A percentile compares a stretch with the other conserved stretches of the same genome.
Conservation (phyloP, 2,888 invertebrate genomes). For the Leptarthrus brevirostris region DNA sequence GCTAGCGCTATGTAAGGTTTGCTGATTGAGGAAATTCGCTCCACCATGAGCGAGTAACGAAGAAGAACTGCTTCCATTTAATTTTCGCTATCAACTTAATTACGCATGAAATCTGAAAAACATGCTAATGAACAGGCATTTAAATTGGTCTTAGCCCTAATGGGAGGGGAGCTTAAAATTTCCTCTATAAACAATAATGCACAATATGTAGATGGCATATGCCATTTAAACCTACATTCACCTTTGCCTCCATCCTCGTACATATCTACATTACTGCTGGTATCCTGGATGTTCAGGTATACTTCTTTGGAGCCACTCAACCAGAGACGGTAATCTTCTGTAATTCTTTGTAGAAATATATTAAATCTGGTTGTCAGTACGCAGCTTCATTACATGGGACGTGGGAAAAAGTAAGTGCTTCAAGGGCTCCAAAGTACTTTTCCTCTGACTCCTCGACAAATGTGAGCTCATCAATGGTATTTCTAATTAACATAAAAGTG, state of each 20-base stretch:
- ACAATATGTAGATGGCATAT: constrained; percentile 11
- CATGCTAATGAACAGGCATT: constrained; percentile 36
- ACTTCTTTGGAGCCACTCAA: background rate
- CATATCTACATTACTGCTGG: no score
- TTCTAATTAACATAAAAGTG: constrained; percentile 25
- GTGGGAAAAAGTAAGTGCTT: background rate
- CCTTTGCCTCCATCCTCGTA: background rate
- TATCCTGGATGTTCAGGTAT: background rate
- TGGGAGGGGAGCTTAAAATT: background rate
- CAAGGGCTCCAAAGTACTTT: no score
- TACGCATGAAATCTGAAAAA: constrained; percentile 34
- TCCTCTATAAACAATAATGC: constrained; percentile 8
- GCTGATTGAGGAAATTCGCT: constrained; percentile 25
- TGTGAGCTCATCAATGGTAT: constrained; percentile 19
- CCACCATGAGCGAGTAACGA: constrained; percentile 9
- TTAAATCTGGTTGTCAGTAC: background rate
- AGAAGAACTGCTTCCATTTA: constrained; percentile 2
- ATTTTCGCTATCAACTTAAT: constrained; percentile 20
- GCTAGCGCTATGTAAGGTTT: background rate
- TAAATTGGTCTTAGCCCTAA: background rate
- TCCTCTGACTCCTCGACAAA: constrained; percentile 5
- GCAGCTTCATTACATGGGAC: background rate
- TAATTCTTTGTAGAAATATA: background rate
- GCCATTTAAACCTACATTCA: background rate
- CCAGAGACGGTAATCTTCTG: background rate